Conservation (phyloP, 2,797 vertebrate genomes). For the Okamejei kenojei region DNA sequence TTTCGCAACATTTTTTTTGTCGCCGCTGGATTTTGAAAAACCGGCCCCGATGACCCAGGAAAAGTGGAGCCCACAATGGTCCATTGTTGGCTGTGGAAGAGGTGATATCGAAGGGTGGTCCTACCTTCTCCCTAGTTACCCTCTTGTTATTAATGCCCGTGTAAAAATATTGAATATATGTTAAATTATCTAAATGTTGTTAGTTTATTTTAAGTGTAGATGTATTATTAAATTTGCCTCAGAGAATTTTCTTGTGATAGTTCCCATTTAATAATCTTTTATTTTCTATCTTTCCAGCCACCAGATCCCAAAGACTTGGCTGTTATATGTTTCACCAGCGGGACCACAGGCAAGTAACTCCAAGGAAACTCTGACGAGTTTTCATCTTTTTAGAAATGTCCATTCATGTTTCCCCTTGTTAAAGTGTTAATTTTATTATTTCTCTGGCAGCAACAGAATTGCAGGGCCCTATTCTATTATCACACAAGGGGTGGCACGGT, state of each 20-base stretch:
- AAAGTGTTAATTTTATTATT: neutral
- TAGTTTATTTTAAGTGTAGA: neutral
- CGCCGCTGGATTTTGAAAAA: no score
- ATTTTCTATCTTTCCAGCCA: slow-evolving; percentile 58
- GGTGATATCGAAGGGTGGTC: no score
- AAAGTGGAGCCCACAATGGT: no score
- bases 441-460: neutral
- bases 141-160: no score
- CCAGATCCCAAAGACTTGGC: slow-evolving; percentile 82
- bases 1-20: no score
- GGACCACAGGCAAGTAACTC: slow-evolving; percentile 78
- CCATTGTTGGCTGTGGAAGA: no score
- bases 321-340: slow-evolving; percentile 91
- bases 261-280: neutral
- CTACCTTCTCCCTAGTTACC: no score
- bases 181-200: neutral
- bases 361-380: neutral
- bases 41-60: no score
- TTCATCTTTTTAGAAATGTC: neutral
- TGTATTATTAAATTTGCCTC: neutral
- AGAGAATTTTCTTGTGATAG: neutral
- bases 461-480: no score
- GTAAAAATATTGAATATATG: no score
- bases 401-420: neutral
- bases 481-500: no score